Evolutionary conservation across 2,888 invertebrate genomes (phyloP), one percentile per base, ranked within the genome.

Genomic region (Parochlus steinenii): DNA sequence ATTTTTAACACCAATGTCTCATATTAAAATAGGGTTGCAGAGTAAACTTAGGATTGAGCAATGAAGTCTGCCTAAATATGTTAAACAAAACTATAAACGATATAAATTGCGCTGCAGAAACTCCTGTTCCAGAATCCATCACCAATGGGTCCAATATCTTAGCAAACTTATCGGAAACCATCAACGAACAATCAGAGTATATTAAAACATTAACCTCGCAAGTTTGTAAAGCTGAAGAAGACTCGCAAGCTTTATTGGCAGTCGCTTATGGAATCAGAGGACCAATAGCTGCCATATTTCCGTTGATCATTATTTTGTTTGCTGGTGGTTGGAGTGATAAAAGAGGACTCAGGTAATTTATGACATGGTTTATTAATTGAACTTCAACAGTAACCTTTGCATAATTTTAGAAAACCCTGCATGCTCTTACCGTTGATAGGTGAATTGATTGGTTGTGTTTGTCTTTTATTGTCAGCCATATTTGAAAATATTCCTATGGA

Each of bases 281-380:
- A 10, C 58, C 58, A 2, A 54, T 59, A 35, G 55, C 39, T 7
- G 18, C 25, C 15, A 30, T 41, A 3, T 40, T 28, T 28, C 35
- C 27, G 45, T 47, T 17, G 25, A 55, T 59, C 39, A 55, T 59
- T 10, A 44, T 58, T 16, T 46, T 59, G 1, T 59, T 58, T 37
- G 58, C 58, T 31, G 58, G 58, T 12, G 56, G 58, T 3, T 59
- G 58, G 58, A 53, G 56, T 24, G 58, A 59, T 46, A 49, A 53
- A 22, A 55, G 53, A 39, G 56, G 56, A 22, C 50, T 53, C 5
- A n/a, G n/a, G n/a, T n/a, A n/a, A n/a, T n/a, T n/a, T n/a, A n/a
- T n/a, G n/a, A n/a, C n/a, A n/a, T n/a, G n/a, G n/a, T n/a, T n/a
- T n/a, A n/a, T n/a, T n/a, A n/a, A n/a, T n/a, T n/a, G n/a, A n/a